A percentile compares a stretch with the other conserved stretches of the same genome.
Conservation (phyloP, 2,888 invertebrate genomes). For the Romanomermis culicivorax region DNA sequence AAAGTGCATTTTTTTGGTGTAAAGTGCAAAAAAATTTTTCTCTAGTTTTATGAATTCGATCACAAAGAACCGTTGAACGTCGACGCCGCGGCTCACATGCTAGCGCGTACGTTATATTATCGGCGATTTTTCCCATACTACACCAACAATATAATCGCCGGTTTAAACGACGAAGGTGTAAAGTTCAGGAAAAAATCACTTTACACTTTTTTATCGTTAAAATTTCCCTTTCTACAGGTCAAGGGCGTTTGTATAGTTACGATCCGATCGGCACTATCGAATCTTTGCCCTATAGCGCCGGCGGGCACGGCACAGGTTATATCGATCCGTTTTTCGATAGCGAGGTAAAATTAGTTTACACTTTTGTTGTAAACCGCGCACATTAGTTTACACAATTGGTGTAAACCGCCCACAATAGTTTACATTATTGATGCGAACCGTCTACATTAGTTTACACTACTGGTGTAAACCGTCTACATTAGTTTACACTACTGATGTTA, state of each 20-base stretch:
- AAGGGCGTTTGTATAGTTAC: conserved; percentile 82
- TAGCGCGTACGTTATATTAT: conserved; percentile 82
- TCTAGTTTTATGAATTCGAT: conserved; percentile 53
- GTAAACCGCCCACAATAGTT: no score
- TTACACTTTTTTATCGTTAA: no score
- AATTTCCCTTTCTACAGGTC: no score
- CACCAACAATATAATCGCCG: conserved; percentile 77
- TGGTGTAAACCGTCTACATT: no score
- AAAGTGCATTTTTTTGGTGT: no score
- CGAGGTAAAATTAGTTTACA: no score
- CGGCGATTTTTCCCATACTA: conserved; percentile 97
- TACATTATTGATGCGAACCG: no score
- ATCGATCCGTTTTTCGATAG: conserved; percentile 87
- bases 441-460: no score
- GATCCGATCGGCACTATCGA: conserved; percentile 93
- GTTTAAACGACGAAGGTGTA: conserved; percentile 35
- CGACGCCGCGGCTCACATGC: conserved; percentile 79
- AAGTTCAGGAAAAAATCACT: neutral
- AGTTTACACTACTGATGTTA: no score
- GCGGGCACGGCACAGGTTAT: conserved; percentile 56
- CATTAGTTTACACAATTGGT: no score
- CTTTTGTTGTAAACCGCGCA: no score
- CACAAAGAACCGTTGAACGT: conserved; percentile 67
- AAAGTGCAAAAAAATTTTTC: no score
- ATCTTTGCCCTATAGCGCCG: conserved; percentile 56